Base-by-base conservation (phyloP, 2,113 vertebrate species). In the Dipodomys merriami region DNA sequence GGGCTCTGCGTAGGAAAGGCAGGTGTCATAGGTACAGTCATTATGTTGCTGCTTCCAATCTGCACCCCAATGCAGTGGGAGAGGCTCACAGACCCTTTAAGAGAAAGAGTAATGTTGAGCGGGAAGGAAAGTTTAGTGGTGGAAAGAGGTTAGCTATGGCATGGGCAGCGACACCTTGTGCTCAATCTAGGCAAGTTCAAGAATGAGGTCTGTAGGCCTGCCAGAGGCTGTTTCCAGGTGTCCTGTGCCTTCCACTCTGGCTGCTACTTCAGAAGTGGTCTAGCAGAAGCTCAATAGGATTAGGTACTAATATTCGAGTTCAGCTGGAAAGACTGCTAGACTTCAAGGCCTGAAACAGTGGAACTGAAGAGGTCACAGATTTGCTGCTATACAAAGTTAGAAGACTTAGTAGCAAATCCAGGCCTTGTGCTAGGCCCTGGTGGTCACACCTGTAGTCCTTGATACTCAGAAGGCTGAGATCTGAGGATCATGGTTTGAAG, bases 111-210 rank as follows among this genome's bases (percentile, higher is more conserved):
- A 67, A 22, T 12, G 19, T 22, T 27, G 53, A 57, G 12, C 13
- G 53, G 23, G 16, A 16, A 30, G 68, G 46, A 49, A 25, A 35
- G 72, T 84, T 88, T 84, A 78, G 22, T 16, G 5, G 23, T 60
- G 10, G 53, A 60, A 18, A 60, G 18, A 49, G 53, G 25, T 22
- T 15, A 53, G n/a, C 39, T 53, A 13, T 8, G 25, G 16, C n/a
- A 29, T 35, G 49, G 73, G 65, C 91, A 94, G 77, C 4, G 35
- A 10, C 90, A 68, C 85, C 93, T 92, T 1, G 35, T 80, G 91
- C 82, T 84, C 71, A 72, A n/a, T 7, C 27, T 9, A 20, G 46
- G 87, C 65, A 93, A 90, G 60, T 88, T 25, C 84, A 95, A 62
- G 46, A 13, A 49, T 29, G 13, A 29, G 35, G 76, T 91, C 49